Evolutionary conservation across 1,140 invertebrate genomes (phyloP).

Genomic region (Spodoptera frugiperda): DNA sequence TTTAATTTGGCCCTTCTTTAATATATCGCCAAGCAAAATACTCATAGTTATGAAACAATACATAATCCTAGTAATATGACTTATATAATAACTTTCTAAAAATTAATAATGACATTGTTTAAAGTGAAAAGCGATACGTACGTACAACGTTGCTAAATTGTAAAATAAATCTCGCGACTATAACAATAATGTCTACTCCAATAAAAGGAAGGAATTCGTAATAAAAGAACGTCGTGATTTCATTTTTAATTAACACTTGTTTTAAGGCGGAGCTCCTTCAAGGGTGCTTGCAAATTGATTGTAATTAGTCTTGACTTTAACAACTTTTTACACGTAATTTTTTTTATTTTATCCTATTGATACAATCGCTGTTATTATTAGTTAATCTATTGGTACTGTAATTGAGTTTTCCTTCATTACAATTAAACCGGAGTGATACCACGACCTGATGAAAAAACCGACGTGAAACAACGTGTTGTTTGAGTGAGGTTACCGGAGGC

Average conservation of each 20-base stretch:
- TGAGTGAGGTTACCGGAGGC: too few species aligned
- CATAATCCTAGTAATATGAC: too few species aligned
- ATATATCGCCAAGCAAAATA: too few species aligned
- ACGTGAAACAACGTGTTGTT: too few species aligned
- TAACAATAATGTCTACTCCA: not conserved
- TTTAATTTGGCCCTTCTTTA: too few species aligned
- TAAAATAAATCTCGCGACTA: not conserved
- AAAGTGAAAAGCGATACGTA: too few species aligned
- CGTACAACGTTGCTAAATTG: not conserved
- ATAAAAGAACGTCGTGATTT: slow-evolving; percentile 25
- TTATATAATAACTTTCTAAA: too few species aligned
- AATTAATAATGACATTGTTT: too few species aligned
- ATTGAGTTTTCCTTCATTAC: too few species aligned
- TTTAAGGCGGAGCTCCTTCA: not conserved
- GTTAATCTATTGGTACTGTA: not conserved
- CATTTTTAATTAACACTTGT: slow-evolving; percentile 35
- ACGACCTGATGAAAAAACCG: too few species aligned
- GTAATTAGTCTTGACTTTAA: slow-evolving; percentile 35
- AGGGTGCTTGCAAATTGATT: slow-evolving; percentile 31
- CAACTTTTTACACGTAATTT: slow-evolving; percentile 1
- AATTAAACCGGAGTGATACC: too few species aligned
- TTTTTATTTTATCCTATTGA: not conserved
- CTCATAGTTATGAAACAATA: too few species aligned
- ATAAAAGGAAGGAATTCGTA: slow-evolving; percentile 7
- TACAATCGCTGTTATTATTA: not conserved